Conservation (phyloP, 2,797 vertebrate genomes). For the Oryzias dopingdopingensis region DNA sequence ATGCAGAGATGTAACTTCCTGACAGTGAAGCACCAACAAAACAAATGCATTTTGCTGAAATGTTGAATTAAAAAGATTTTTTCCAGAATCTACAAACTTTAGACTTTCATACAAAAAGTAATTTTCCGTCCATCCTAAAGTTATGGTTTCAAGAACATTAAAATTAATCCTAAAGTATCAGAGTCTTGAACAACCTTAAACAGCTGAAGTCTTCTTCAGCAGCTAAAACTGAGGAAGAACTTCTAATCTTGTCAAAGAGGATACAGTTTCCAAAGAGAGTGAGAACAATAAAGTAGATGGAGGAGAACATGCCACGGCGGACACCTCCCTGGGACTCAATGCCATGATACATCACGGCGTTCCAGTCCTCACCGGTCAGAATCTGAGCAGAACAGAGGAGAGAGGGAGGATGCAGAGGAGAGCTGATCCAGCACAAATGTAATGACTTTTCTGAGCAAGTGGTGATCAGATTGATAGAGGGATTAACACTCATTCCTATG, state of each 20-base stretch:
- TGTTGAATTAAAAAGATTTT: too few relatives aligned
- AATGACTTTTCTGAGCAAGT: slow-evolving; percentile 38
- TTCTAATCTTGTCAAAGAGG: slow-evolving; percentile 61
- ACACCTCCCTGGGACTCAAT: slow-evolving; percentile 95
- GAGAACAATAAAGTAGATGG: slow-evolving; percentile 95
- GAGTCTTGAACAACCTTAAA: too few relatives aligned
- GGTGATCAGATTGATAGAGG: slow-evolving; percentile 49
- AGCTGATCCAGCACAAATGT: slow-evolving; percentile 15
- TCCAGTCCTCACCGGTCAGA: slow-evolving; percentile 97
- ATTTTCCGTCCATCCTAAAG: too few relatives aligned
- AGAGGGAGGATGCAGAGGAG: background rate
- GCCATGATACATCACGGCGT: slow-evolving; percentile 96
- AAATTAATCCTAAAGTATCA: too few relatives aligned
- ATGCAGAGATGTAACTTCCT: too few relatives aligned
- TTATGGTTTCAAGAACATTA: too few relatives aligned
- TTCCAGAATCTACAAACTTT: too few relatives aligned
- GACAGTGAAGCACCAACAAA: too few relatives aligned
- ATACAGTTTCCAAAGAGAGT: slow-evolving; percentile 99
- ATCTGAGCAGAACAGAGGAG: slow-evolving; percentile 76
- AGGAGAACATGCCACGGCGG: slow-evolving; percentile 91
- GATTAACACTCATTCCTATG: slow-evolving; percentile 47
- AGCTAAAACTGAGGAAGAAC: too few relatives aligned
- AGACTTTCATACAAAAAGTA: too few relatives aligned
- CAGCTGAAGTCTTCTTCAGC: too few relatives aligned
- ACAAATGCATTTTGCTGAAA: too few relatives aligned